Evolutionary conservation across 2,797 vertebrate species (phyloP), one percentile per base, ranked within the genome.

Genomic region (Gallinago nigripennis): DNA sequence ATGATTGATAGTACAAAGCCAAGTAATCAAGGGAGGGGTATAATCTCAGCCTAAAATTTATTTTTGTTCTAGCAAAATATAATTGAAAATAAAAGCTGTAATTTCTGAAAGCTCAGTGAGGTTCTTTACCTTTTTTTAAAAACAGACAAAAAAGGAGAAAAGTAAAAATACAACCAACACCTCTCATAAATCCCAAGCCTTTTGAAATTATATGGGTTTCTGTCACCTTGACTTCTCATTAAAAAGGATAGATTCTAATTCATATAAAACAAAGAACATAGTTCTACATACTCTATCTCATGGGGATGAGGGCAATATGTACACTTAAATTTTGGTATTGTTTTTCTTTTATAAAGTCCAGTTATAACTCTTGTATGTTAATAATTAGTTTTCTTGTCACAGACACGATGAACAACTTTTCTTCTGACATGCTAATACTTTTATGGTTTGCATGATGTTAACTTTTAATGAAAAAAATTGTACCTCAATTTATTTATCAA

Each of bases 1-100:
- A 27, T 90, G 64, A 97, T 86, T 94, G 86, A 89, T 76, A 92
- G 72, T n/a, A 56, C 53, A 93, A 90, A 95, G 37, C 25, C 20
- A 72, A 91, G 68, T 82, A 92, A 82, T 87, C 71, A 69, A 56
- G 46, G 31, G 16, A 5, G 8, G 63, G 43, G 23, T 31, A 7
- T 23, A 86, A 84, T 41, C 14, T 60, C 51, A 82, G 51, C 39
- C 16, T 79, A 53, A 88, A 94, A 68, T 19, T 78, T 82, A 71
- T 23, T 87, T 69, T 61, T 76, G 16, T 9, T 91, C 15, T 28
- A 82, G 10, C 6, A 68, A 93, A 80, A 51, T 54, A 20, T 23
- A 69, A 53, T 17, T 85, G 25, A 82, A 95, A 79, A 27, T 17
- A 92, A 95, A 70, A 50, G 1, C 54, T 76, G 24, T 82, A 43